Conservation (phyloP, 2,113 vertebrate species). For the Neoarius graeffei region DNA sequence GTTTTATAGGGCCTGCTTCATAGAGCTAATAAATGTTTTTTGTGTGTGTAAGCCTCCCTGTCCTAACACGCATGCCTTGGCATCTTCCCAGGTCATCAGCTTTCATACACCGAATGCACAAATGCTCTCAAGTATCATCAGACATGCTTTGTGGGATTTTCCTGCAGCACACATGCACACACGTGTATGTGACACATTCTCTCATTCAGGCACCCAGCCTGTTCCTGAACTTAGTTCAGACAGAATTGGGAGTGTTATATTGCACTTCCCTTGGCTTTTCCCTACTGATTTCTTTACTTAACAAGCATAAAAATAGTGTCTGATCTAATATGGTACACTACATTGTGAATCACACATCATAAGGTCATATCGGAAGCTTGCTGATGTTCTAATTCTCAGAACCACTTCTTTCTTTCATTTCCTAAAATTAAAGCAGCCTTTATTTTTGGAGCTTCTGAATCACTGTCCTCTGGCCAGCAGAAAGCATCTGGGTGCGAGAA, state of each 20-base stretch:
- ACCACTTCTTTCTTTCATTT: slow-evolving; percentile 10
- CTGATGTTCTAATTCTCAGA: slow-evolving; percentile 22
- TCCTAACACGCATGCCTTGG: slow-evolving; percentile 8
- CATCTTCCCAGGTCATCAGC: neutral
- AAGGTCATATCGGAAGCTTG: neutral
- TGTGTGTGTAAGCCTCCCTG: neutral
- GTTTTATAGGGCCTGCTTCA: neutral
- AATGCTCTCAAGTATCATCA: slow-evolving; percentile 32
- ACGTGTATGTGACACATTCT: slow-evolving; percentile 23
- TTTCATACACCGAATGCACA: slow-evolving; percentile 8
- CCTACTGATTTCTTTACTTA: neutral
- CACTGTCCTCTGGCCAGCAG: neutral
- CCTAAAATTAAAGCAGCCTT: slow-evolving; percentile 25
- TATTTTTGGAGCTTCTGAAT: slow-evolving; percentile 13
- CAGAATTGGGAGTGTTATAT: neutral
- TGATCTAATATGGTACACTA: neutral
- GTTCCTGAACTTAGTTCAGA: neutral
- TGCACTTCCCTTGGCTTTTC: neutral
- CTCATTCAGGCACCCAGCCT: neutral
- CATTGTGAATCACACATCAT: neutral
- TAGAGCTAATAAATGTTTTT: neutral
- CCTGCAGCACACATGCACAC: neutral
- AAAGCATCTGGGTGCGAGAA: slow-evolving; percentile 6
- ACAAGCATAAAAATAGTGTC: neutral
- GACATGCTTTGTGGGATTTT: slow-evolving; percentile 3